phyloP scores from a whole-genome alignment of 2,888 invertebrate species.

The Cosmopolites sordidus region DNA sequence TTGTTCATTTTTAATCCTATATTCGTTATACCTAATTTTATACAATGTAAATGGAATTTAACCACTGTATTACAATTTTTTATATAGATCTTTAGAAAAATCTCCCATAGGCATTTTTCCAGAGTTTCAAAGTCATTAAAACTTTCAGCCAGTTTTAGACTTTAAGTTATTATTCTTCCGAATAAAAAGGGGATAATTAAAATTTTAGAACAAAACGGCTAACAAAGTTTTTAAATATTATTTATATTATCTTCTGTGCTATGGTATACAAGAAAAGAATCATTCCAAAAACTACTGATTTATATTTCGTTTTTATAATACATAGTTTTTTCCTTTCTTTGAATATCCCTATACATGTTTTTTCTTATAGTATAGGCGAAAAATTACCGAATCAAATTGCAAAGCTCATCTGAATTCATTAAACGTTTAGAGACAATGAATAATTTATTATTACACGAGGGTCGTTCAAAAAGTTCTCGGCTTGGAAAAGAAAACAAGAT shows the following conservation, averaged over 20 bases:
- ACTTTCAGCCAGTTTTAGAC: constrained; percentile 13
- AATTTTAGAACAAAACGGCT: neutral
- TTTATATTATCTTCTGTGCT: neutral
- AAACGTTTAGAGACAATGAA: too few species aligned
- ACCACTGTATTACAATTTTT: constrained; percentile 20
- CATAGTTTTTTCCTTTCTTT: too few species aligned
- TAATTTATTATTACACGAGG: too few species aligned
- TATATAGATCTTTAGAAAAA: constrained; percentile 10
- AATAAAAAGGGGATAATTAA: constrained; percentile 11
- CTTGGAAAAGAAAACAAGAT: too few species aligned
- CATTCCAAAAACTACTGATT: too few species aligned
- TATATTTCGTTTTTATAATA: too few species aligned
- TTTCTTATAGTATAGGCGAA: too few species aligned
- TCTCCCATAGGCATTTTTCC: constrained; percentile 13
- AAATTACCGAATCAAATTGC: too few species aligned
- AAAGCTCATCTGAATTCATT: too few species aligned
- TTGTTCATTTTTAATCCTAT: constrained; percentile 18
- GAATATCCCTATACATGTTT: too few species aligned
- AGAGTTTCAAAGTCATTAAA: constrained; percentile 17
- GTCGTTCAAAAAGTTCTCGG: too few species aligned
- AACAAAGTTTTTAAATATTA: neutral
- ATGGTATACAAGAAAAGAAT: neutral
- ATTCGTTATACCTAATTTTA: constrained; percentile 25
- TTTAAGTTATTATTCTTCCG: constrained; percentile 8
- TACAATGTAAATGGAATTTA: constrained; percentile 26